These are phyloP conservation scores for Liasis olivaceus DNA, from an alignment of 2,797 vertebrate genomes.

Conservation along the genomic window DNA sequence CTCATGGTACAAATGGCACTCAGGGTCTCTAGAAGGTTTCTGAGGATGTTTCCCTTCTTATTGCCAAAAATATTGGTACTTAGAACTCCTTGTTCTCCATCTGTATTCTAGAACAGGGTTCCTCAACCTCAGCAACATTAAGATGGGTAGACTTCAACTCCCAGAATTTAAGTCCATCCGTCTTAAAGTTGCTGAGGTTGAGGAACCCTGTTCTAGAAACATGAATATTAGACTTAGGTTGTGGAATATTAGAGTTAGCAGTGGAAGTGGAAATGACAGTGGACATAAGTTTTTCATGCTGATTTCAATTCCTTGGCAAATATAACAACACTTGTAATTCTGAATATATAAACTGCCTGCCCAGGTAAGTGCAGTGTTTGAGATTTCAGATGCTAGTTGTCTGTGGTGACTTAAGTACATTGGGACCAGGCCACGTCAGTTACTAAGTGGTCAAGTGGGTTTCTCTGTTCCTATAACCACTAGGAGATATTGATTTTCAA, in stretches of 20 bases:
- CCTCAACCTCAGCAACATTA: too few relatives aligned
- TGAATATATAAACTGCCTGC: not conserved
- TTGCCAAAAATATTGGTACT: not conserved
- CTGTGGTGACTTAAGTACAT: not conserved
- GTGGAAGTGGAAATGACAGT: not conserved
- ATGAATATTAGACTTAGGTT: not conserved
- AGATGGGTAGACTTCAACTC: too few relatives aligned
- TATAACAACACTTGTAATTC: not conserved
- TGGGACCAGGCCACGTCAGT: not conserved
- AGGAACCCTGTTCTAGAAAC: not conserved
- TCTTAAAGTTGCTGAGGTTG: too few relatives aligned
- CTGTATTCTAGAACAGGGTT: not conserved
- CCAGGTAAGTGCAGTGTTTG: not conserved
- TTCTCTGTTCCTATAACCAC: not conserved
- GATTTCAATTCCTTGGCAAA: not conserved
- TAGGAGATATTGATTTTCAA: not conserved
- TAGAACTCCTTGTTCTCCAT: not conserved
- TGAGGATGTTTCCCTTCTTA: not conserved
- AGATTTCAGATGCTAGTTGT: not conserved
- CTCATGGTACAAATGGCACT: constrained; percentile 12
- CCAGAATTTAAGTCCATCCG: too few relatives aligned
- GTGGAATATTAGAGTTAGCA: not conserved
- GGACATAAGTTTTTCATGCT: not conserved
- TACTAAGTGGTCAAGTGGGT: not conserved
- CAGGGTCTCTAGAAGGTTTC: not conserved